Evolutionary conservation across 2,888 invertebrate species (phyloP).

Genomic region (Microctonus hyperodae): DNA sequence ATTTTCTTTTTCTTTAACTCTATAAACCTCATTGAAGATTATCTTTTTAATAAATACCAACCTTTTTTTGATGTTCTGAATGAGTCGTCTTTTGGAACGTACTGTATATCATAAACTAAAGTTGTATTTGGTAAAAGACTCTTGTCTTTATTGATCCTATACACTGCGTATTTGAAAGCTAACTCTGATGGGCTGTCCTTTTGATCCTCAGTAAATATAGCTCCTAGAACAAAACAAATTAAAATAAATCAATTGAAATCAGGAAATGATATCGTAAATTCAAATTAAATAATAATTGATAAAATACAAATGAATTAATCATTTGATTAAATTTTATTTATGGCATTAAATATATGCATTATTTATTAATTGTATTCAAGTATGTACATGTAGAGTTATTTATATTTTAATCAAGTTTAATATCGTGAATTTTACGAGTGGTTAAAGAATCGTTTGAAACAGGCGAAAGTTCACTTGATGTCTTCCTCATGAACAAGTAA

Average conservation of each 20-base stretch:
- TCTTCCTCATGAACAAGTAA: background rate
- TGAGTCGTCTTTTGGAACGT: conserved; percentile 87
- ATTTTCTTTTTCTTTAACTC: background rate
- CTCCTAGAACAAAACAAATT: conserved; percentile 72
- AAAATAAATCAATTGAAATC: background rate
- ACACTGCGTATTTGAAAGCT: conserved; percentile 94
- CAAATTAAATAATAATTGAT: background rate
- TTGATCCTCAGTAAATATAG: conserved; percentile 90
- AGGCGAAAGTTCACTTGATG: background rate
- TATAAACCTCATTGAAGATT: too few relatives aligned
- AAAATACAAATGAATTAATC: background rate
- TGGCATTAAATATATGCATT: too few relatives aligned
- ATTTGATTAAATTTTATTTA: too few relatives aligned
- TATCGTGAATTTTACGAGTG: background rate
- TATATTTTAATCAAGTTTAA: background rate
- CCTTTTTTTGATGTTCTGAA: conserved; percentile 93
- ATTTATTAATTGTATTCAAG: too few relatives aligned
- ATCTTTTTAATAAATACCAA: too few relatives aligned
- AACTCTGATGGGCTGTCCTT: conserved; percentile 86
- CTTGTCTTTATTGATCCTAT: conserved; percentile 89
- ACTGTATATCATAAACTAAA: conserved; percentile 91
- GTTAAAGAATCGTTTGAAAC: too few relatives aligned
- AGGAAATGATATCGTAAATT: background rate
- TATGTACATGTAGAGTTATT: background rate
- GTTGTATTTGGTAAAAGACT: conserved; percentile 84